Evolutionary conservation across 2,797 vertebrate genomes (phyloP), one percentile per base, ranked within the genome.

Genomic region (Oreonectes daqikongensis): DNA sequence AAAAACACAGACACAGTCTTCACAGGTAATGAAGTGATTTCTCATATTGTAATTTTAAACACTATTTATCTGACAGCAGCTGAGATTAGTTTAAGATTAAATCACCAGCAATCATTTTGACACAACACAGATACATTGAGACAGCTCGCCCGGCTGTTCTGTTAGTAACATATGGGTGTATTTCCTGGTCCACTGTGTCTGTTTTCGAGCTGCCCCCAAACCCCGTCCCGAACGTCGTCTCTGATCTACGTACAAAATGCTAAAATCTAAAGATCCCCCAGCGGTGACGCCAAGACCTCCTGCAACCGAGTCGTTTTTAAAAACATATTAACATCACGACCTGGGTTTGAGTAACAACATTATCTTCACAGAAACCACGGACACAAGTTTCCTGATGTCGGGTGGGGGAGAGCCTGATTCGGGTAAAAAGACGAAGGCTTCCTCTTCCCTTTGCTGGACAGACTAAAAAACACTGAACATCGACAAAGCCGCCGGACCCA

Each of bases 1-100:
- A 98, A 98, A 98, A 99, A 98, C 96, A 99, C 97, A 97, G 95
- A 99, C 96, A 98, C 96, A 96, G 94, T 96, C 93, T 96, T 99
- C 97, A 99, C 97, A 99, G 94, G 95, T 97, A 97, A 98, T 98
- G 95, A 96, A 95, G 92, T 93, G 92, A 94, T 94, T 95, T 92
- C 93, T 96, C 94, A 94, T 95, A 96, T 95, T 94, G 95, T 95
- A 93, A 95, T 95, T 95, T 97, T 95, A 95, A 97, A 98, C 96
- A 98, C 95, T 94, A 98, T 97, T 95, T 94, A 97, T 96, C 95
- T 92, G 94, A 98, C 96, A 98, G 96, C 96, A 97, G 97, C 96
- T 96, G 96, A 95, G 95, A 97, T 96, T 96, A 94, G 95, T 93
- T 95, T 96, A 95, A 94, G 93, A 95, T 97, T 95, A 97, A 98